phyloP scores from a whole-genome alignment of 2,113 vertebrate species.

The Bujurquina vittata region DNA sequence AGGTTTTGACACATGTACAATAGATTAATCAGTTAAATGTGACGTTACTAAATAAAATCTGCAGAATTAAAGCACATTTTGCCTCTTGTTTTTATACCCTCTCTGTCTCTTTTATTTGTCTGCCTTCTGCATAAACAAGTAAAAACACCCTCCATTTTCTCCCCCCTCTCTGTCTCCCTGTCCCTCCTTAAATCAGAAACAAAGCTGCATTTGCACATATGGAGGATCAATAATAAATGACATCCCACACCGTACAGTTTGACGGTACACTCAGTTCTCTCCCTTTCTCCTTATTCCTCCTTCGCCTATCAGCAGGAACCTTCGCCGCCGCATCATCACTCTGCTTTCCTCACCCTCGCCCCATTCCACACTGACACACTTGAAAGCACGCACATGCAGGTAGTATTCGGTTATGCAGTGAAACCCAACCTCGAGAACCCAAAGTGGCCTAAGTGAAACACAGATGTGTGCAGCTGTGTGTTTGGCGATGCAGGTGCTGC shows the following conservation, averaged over 20 bases:
- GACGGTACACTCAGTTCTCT: conserved; percentile 45
- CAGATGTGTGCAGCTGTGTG: conserved; percentile 6
- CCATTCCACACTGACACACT: neutral
- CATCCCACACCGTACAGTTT: conserved; percentile 1
- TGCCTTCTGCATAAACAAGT: neutral
- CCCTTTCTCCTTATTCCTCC: conserved; percentile 14
- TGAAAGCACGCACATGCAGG: neutral
- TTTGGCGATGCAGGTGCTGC: neutral
- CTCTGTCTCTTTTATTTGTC: neutral
- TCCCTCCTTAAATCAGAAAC: conserved; percentile 1
- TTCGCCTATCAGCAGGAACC: conserved; percentile 22
- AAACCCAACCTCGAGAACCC: neutral
- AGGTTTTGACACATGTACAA: neutral
- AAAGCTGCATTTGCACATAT: conserved; percentile 37
- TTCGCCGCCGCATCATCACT: conserved; percentile 39
- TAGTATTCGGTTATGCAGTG: neutral
- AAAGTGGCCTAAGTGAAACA: neutral
- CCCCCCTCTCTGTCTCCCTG: neutral
- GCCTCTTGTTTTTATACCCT: neutral
- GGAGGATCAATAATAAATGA: conserved; percentile 66
- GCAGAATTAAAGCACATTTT: neutral
- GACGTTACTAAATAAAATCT: neutral
- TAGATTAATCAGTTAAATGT: neutral
- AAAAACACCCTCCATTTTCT: neutral
- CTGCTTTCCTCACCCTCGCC: conserved; percentile 36